A percentile compares a stretch with the other conserved stretches of the same genome.
Evolutionary conservation across 2,888 invertebrate genomes (phyloP).

Genomic region (Macrophya annulata): DNA sequence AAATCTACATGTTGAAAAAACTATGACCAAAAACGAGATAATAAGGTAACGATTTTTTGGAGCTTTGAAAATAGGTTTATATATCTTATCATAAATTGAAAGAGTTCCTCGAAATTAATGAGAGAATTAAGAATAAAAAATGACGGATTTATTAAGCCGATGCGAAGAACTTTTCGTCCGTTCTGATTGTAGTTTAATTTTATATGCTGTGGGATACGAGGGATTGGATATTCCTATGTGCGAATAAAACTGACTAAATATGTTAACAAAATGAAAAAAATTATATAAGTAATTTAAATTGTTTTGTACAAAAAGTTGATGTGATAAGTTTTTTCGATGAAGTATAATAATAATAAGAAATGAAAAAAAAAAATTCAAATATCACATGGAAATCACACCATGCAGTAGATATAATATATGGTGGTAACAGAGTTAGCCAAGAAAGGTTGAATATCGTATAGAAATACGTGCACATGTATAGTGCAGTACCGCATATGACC

Average conservation of each 20-base stretch:
- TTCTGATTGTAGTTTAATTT: neutral
- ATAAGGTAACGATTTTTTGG: neutral
- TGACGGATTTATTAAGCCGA: neutral
- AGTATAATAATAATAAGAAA: no score
- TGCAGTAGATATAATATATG: neutral
- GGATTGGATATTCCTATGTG: neutral
- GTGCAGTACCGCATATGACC: constrained; percentile 6
- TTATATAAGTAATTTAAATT: no score
- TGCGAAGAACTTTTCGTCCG: neutral
- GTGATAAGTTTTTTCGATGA: neutral
- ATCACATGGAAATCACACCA: neutral
- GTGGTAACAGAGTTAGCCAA: neutral
- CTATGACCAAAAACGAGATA: no score
- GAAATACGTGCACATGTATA: neutral
- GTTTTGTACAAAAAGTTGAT: neutral
- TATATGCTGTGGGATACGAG: neutral
- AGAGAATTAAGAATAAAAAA: neutral
- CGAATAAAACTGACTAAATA: neutral
- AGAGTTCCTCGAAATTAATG: neutral
- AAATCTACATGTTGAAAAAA: neutral
- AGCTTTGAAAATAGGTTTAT: neutral
- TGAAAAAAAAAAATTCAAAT: neutral
- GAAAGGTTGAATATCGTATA: constrained; percentile 5
- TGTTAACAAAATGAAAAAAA: neutral
- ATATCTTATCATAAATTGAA: neutral